A percentile compares a stretch with the other conserved stretches of the same genome.
These are phyloP conservation scores for Stegophylla sp. DNA, from an alignment of 2,888 invertebrate genomes.

Conservation along the genomic window DNA sequence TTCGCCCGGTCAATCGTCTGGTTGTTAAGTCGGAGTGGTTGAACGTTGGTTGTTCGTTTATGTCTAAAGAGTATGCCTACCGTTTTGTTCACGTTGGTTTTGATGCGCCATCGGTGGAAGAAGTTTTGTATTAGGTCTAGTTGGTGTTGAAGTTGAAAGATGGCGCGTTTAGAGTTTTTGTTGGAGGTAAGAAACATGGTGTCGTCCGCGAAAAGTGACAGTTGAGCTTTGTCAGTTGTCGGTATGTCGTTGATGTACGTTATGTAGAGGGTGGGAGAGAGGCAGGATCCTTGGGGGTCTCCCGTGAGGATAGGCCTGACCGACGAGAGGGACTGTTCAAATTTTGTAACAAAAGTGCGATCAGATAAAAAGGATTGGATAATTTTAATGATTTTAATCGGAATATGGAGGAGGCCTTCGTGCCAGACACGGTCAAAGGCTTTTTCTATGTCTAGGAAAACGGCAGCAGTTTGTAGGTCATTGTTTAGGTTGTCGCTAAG, in stretches of 20 bases:
- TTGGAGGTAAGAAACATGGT: not conserved
- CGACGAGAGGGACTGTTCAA: not conserved
- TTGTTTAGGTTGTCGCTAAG: not conserved
- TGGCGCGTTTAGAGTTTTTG: too few relatives aligned
- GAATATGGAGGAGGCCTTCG: not conserved
- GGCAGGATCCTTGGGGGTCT: conserved; percentile 25
- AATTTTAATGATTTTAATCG: not conserved
- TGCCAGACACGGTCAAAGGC: conserved; percentile 17
- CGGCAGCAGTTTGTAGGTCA: not conserved
- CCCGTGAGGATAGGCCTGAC: not conserved
- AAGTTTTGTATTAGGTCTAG: too few relatives aligned
- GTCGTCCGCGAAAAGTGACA: conserved; percentile 22
- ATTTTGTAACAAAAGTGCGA: not conserved
- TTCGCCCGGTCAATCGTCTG: too few relatives aligned
- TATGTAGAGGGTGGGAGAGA: conserved; percentile 9
- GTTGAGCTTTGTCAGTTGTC: not conserved
- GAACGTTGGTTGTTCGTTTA: too few relatives aligned
- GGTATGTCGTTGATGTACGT: too few relatives aligned
- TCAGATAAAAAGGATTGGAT: conserved; percentile 19
- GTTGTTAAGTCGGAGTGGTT: too few relatives aligned
- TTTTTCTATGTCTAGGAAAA: conserved; percentile 3
- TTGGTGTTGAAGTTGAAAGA: too few relatives aligned
- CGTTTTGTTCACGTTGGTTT: too few relatives aligned
- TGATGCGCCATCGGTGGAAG: too few relatives aligned
- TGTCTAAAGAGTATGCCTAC: too few relatives aligned